phyloP scores from a whole-genome alignment of 2,888 invertebrate genomes.

The Diplolepis rosae region DNA sequence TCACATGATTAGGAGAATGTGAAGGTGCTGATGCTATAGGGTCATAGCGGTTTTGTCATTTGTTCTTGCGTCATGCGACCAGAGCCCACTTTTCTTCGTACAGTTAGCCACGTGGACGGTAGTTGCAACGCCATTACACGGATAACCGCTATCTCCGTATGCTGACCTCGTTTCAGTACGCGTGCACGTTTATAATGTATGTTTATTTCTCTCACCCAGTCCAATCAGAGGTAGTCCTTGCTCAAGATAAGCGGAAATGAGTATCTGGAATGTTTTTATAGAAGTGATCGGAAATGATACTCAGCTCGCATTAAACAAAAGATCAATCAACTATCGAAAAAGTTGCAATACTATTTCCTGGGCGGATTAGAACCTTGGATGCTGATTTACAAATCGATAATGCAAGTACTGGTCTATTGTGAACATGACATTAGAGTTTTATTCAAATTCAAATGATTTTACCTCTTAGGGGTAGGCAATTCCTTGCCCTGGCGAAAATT shows the following conservation, averaged over 20 bases:
- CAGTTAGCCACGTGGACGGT: conserved; percentile 50
- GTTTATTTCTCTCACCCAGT: conserved; percentile 36
- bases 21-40: background rate
- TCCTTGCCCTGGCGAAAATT: too few species aligned
- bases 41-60: conserved; percentile 15
- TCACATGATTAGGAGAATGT: conserved; percentile 12
- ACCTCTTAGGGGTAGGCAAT: too few species aligned
- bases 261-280: conserved; percentile 4
- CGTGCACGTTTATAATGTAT: conserved; percentile 37
- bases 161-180: conserved; percentile 59
- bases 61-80: conserved; percentile 21
- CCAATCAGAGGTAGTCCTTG: conserved; percentile 24
- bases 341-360: too few species aligned
- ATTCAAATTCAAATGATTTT: too few species aligned
- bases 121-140: conserved; percentile 48
- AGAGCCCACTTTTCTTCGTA: conserved; percentile 47
- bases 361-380: too few species aligned
- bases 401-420: too few species aligned
- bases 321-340: too few species aligned
- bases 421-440: too few species aligned
- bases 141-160: conserved; percentile 63
- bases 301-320: background rate
- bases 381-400: too few species aligned
- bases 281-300: background rate
- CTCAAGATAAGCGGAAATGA: conserved; percentile 42